These are phyloP conservation scores for Atherinosoma microstoma DNA, from an alignment of 2,797 vertebrate species.

Conservation along the genomic window DNA sequence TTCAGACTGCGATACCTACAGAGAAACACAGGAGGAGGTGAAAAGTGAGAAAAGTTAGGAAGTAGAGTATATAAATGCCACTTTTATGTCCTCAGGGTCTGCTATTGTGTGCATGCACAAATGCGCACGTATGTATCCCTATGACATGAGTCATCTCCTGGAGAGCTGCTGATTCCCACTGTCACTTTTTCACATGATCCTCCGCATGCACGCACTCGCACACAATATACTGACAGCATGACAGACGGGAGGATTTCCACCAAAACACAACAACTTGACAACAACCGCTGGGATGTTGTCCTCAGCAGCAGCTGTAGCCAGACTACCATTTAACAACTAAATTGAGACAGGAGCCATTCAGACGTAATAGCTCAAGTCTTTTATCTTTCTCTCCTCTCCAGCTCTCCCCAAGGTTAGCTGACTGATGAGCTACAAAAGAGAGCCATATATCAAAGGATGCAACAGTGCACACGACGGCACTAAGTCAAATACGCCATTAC, in stretches of 20 bases:
- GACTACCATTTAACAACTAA: slow-evolving; percentile 63
- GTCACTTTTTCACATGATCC: slow-evolving; percentile 19
- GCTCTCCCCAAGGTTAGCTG: slow-evolving; percentile 71
- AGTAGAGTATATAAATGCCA: slow-evolving; percentile 14
- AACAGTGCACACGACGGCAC: slow-evolving; percentile 46
- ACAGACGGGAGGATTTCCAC: slow-evolving; percentile 55
- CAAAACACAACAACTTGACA: slow-evolving; percentile 55
- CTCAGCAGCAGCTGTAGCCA: slow-evolving; percentile 53
- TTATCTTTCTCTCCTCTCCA: slow-evolving; percentile 65
- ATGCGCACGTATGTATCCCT: not conserved
- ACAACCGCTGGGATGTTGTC: slow-evolving; percentile 42
- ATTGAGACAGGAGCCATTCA: slow-evolving; percentile 72
- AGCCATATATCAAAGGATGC: slow-evolving; percentile 72
- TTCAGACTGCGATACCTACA: slow-evolving; percentile 96
- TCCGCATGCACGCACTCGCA: not conserved
- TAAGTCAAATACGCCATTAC: slow-evolving; percentile 69
- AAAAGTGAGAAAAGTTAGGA: slow-evolving; percentile 35
- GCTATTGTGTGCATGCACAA: not conserved
- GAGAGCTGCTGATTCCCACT: slow-evolving; percentile 28
- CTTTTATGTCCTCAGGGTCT: slow-evolving; percentile 28
- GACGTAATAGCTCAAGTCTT: slow-evolving; percentile 69
- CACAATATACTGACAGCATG: slow-evolving; percentile 36
- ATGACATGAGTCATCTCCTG: slow-evolving; percentile 28
- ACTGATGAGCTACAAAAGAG: slow-evolving; percentile 68
- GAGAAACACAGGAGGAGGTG: slow-evolving; percentile 27